Conservation (phyloP, 1,140 invertebrate genomes). For the Ostrea edulis region DNA sequence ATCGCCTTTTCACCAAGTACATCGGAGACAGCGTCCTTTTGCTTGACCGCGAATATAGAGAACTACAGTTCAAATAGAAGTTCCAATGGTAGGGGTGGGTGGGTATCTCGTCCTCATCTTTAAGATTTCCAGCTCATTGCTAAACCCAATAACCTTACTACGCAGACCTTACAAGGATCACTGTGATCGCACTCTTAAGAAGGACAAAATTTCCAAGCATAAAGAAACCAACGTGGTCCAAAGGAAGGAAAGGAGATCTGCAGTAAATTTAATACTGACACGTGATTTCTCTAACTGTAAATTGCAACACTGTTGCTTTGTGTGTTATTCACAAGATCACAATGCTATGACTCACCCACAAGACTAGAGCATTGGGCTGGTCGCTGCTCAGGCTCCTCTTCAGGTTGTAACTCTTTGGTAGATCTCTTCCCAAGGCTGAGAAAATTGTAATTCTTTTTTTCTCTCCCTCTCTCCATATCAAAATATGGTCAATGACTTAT, state of each 20-base stretch:
- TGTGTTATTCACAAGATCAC: neutral
- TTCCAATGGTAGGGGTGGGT: too few relatives aligned
- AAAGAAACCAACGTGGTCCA: conserved; percentile 34
- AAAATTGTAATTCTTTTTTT: too few relatives aligned
- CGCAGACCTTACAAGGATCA: conserved; percentile 26
- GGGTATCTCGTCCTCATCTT: too few relatives aligned
- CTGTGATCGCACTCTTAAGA: neutral
- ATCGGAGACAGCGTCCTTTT: neutral
- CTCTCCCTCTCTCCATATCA: too few relatives aligned
- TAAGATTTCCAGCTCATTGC: conserved; percentile 43
- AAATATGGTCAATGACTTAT: too few relatives aligned
- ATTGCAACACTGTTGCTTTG: too few relatives aligned
- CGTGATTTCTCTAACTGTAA: too few relatives aligned
- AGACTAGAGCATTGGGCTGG: neutral
- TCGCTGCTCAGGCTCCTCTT: neutral
- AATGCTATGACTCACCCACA: neutral
- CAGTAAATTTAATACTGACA: neutral
- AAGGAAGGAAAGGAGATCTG: neutral
- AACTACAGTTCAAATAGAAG: too few relatives aligned
- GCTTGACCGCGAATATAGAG: conserved; percentile 30
- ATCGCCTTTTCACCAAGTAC: conserved; percentile 40
- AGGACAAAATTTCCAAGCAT: neutral
- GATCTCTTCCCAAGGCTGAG: too few relatives aligned
- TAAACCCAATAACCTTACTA: conserved; percentile 23
- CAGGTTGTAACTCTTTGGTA: neutral